Evolutionary conservation across 2,113 vertebrate genomes (phyloP).

Genomic region (Bos taurus): DNA sequence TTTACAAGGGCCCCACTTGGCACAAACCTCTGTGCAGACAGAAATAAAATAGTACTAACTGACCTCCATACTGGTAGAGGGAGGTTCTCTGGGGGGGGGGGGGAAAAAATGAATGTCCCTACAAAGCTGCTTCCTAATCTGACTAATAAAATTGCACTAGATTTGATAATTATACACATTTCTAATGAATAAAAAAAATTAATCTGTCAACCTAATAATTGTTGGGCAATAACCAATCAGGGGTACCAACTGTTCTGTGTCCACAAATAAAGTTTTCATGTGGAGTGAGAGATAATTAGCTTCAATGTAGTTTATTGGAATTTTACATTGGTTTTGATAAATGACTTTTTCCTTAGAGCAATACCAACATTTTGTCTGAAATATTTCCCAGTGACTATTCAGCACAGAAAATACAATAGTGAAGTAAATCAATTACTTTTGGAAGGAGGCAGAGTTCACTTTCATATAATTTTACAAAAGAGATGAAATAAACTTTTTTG

Average conservation of each 20-base stretch:
- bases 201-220: not conserved
- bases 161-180: not conserved
- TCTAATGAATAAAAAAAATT: constrained; percentile 3
- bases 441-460: not conserved
- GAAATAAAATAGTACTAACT: not conserved
- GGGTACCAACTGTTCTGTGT: not conserved
- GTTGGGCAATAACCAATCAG: not conserved
- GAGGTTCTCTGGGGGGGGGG: not conserved
- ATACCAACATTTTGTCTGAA: constrained; percentile 10
- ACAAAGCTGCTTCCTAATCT: not conserved
- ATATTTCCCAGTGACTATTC: not conserved
- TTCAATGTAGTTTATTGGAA: not conserved
- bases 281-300: not conserved
- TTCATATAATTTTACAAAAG: constrained; percentile 33
- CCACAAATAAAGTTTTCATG: not conserved
- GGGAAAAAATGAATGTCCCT: not conserved
- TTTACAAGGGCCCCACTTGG: not conserved
- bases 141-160: not conserved
- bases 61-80: not conserved
- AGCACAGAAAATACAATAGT: not conserved
- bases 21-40: not conserved
- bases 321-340: constrained; percentile 31
- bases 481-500: not conserved
- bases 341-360: not conserved
- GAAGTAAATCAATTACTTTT: constrained; percentile 34